Percentiles rank a stretch among this genome's conserved stretches.
phyloP scores from a whole-genome alignment of 1,140 invertebrate species.

The Zaprionus ghesquierei region DNA sequence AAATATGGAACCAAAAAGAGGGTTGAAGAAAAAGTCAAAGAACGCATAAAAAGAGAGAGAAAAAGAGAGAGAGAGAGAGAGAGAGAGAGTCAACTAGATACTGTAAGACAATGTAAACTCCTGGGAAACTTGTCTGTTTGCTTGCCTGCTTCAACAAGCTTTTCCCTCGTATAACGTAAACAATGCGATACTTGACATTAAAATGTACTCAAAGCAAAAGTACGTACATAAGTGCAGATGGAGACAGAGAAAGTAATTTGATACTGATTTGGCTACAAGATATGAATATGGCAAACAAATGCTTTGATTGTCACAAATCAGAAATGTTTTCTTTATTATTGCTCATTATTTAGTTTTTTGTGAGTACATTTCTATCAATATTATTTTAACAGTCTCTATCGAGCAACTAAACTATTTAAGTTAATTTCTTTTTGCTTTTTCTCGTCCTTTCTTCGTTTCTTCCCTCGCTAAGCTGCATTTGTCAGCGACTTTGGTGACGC shows the following conservation, averaged over 20 bases:
- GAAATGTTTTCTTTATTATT: background rate
- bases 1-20: background rate
- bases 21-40: background rate
- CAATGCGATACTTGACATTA: background rate
- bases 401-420: no score
- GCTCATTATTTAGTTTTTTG: background rate
- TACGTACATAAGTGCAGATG: background rate
- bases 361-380: background rate
- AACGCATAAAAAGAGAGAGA: background rate
- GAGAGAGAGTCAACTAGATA: background rate
- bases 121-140: constrained; percentile 15
- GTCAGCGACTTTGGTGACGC: constrained; percentile 12
- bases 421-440: no score
- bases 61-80: background rate
- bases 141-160: constrained; percentile 13
- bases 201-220: background rate
- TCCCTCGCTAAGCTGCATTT: constrained; percentile 7
- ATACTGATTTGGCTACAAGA: background rate
- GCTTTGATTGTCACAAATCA: background rate
- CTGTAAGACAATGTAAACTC: background rate
- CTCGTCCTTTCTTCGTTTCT: background rate
- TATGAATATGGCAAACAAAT: background rate
- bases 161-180: constrained; percentile 3
- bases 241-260: background rate
- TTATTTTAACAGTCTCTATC: background rate